phyloP scores from a whole-genome alignment of 2,888 invertebrate genomes.

The Megamerina dolium region DNA sequence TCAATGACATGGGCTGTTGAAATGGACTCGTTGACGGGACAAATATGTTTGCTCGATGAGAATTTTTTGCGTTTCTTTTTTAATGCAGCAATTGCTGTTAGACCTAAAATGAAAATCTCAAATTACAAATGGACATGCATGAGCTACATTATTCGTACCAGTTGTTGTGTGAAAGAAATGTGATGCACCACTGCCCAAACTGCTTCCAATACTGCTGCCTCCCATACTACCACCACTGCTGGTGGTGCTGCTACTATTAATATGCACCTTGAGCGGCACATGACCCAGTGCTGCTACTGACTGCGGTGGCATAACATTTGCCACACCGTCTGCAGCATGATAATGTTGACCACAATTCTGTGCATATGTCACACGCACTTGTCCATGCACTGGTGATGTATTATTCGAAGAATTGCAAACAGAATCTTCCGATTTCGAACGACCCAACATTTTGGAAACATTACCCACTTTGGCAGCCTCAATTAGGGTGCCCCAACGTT shows the following conservation, averaged over 20 bases:
- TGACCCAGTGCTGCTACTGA: too few relatives aligned
- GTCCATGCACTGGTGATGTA: constrained; percentile 63
- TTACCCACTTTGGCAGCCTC: constrained; percentile 79
- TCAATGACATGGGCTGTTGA: constrained; percentile 29
- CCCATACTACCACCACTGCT: constrained; percentile 16
- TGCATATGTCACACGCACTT: constrained; percentile 52
- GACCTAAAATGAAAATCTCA: constrained; percentile 26
- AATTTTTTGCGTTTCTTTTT: constrained; percentile 78
- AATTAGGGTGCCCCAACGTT: constrained; percentile 78
- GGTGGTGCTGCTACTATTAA: constrained; percentile 13
- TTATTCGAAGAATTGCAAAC: constrained; percentile 59
- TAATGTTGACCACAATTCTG: constrained; percentile 36
- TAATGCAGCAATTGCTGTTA: constrained; percentile 63
- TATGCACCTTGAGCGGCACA: constrained; percentile 5
- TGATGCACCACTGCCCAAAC: constrained; percentile 26
- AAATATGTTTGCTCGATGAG: constrained; percentile 69
- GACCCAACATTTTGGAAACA: constrained; percentile 72
- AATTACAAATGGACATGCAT: background rate
- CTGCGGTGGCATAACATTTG: background rate
- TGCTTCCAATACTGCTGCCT: constrained; percentile 13
- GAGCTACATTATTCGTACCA: constrained; percentile 27
- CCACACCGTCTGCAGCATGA: background rate
- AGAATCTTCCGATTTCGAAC: constrained; percentile 78
- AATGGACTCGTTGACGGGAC: constrained; percentile 52
- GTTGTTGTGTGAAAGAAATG: constrained; percentile 44